Evolutionary conservation across 2,113 vertebrate species (phyloP), one percentile per base, ranked within the genome.

Genomic region (Bettongia penicillata): DNA sequence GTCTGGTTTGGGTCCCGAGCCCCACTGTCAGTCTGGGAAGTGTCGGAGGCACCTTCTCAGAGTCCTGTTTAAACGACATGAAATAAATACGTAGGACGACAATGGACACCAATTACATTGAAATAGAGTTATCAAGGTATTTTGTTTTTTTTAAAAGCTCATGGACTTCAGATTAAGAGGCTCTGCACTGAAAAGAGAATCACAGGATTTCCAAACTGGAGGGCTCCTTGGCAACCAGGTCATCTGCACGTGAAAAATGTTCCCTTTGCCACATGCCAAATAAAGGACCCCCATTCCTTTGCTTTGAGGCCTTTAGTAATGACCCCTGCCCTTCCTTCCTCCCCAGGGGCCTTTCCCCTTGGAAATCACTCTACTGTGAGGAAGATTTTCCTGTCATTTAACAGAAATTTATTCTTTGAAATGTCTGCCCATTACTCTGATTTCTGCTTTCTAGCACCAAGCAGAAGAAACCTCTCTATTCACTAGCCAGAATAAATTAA

Each of bases 401-500:
- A 68, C 12, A 68, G 31, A 37, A 68, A 68, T 68, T 16, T 37
- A 14, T 16, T 68, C 61, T 68, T 68, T 37, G 61, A 12, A 14
- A 68, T 12, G 16, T 68, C 3, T 37, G 16, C 31, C 3, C 61
- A 68, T 68, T 68, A 16, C 12, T 68, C 31, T 68, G 31, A 14
- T 11, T 68, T 37, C 3, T 61, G 57, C 57, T 68, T 37, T 37
- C 31, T 37, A 68, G 31, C 12, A 37, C 11, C 61, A 68, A 68
- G 31, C 26, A 61, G 57, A 37, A 68, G 61, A 68, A 37, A 7
- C 12, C 61, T 48, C 47, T 95, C 24, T 92, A 90, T 77, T 94
- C n/a, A 89, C 68, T 12, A 90, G 6, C n/a, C 37, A 95, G 8
- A 92, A 94, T 96, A 93, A 91, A 94, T 94, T 92, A 89, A 31